Percentiles rank a stretch among this genome's conserved stretches.
Conservation (phyloP, 2,888 invertebrate genomes). For the Diaperis boleti region DNA sequence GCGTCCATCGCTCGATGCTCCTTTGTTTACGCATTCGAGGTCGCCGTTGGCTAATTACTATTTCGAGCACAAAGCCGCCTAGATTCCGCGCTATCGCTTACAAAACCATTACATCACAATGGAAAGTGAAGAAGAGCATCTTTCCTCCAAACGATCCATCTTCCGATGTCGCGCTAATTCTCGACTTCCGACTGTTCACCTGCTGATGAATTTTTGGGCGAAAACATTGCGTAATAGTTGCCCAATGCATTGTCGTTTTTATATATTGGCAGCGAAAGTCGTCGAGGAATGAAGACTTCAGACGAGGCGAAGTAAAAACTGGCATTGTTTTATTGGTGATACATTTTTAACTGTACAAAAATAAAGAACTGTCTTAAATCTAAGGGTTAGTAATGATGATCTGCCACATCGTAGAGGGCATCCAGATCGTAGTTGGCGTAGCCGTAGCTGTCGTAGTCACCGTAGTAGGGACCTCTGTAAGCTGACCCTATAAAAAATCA, state of each 20-base stretch:
- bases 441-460: conserved; percentile 55
- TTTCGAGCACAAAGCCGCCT: conserved; percentile 15
- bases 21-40: conserved; percentile 14
- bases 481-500: conserved; percentile 41
- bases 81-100: conserved; percentile 7
- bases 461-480: conserved; percentile 51
- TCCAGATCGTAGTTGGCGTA: conserved; percentile 55
- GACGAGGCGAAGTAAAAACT: conserved; percentile 19
- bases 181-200: conserved; percentile 10
- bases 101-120: conserved; percentile 28
- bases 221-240: conserved; percentile 3
- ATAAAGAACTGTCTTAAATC: conserved; percentile 34
- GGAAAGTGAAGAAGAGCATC: conserved; percentile 30
- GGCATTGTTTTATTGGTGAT: conserved; percentile 33
- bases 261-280: conserved; percentile 14
- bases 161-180: conserved; percentile 28
- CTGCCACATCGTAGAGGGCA: conserved; percentile 52
- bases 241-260: not conserved
- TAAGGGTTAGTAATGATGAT: conserved; percentile 43
- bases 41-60: conserved; percentile 12
- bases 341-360: conserved; percentile 34
- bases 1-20: conserved; percentile 3
- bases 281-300: not conserved
- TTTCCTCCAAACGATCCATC: conserved; percentile 2
- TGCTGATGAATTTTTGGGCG: not conserved